Conservation (phyloP, 2,797 vertebrate genomes). For the Sebastes dallii region DNA sequence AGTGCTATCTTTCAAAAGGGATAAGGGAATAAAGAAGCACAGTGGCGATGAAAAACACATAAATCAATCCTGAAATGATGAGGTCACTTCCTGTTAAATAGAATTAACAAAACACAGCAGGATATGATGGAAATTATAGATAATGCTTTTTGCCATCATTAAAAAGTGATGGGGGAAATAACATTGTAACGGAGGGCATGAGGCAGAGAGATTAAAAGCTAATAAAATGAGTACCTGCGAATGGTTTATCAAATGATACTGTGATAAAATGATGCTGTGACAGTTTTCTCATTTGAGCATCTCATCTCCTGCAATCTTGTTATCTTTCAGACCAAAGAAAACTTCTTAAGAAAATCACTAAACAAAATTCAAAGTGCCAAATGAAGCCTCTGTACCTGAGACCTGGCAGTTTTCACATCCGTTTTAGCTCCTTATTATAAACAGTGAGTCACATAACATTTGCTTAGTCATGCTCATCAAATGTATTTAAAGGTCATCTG, state of each 20-base stretch:
- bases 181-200: background rate
- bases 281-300: constrained; percentile 62
- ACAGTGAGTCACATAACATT: constrained; percentile 9
- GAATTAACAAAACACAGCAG: constrained; percentile 11
- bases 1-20: constrained; percentile 10
- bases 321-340: constrained; percentile 47
- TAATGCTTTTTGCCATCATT: background rate
- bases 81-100: constrained; percentile 21
- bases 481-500: background rate
- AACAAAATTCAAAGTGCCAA: background rate
- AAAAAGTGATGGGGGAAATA: background rate
- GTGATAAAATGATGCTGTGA: constrained; percentile 13
- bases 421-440: background rate
- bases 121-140: constrained; percentile 5
- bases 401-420: constrained; percentile 2
- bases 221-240: constrained; percentile 7
- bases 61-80: constrained; percentile 31
- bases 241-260: constrained; percentile 15
- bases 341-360: constrained; percentile 46
- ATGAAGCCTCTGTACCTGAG: background rate
- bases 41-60: constrained; percentile 14
- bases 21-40: constrained; percentile 4
- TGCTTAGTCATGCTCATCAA: background rate
- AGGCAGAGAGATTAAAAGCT: background rate
- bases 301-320: constrained; percentile 45